Evolutionary conservation across 2,888 invertebrate species (phyloP).

Genomic region (Melipona bicolor): DNA sequence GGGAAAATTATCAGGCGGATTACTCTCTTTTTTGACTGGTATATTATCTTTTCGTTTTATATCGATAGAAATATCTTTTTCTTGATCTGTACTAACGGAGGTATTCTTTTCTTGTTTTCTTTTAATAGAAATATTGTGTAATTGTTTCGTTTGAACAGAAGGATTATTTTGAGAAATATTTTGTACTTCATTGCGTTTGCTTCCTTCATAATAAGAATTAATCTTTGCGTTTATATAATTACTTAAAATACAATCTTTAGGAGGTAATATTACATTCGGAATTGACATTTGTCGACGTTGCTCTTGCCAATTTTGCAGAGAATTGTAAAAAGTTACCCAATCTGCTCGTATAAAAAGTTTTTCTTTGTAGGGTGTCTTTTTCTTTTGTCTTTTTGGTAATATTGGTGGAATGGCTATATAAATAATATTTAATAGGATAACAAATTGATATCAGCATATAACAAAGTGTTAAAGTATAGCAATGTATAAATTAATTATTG

Average conservation of each 20-base stretch:
- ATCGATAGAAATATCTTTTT: background rate
- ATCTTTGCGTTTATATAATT: background rate
- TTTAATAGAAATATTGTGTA: background rate
- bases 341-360: slow-evolving; percentile 62
- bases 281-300: slow-evolving; percentile 61
- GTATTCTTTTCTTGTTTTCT: background rate
- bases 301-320: slow-evolving; percentile 71
- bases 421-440: slow-evolving; percentile 10
- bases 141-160: background rate
- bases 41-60: background rate
- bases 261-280: slow-evolving; percentile 74
- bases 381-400: slow-evolving; percentile 40
- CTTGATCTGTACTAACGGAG: background rate
- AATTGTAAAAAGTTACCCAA: slow-evolving; percentile 68
- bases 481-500: background rate
- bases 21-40: background rate
- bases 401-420: slow-evolving; percentile 69
- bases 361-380: slow-evolving; percentile 73
- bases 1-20: background rate
- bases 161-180: background rate
- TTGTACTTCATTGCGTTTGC: background rate
- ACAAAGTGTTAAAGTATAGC: slow-evolving; percentile 1
- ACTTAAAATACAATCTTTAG: slow-evolving; percentile 27
- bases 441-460: slow-evolving; percentile 19
- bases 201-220: background rate